Percentiles rank a stretch among this genome's conserved stretches.
Conservation (phyloP, 2,888 invertebrate genomes). For the Philhelius pedissequus region DNA sequence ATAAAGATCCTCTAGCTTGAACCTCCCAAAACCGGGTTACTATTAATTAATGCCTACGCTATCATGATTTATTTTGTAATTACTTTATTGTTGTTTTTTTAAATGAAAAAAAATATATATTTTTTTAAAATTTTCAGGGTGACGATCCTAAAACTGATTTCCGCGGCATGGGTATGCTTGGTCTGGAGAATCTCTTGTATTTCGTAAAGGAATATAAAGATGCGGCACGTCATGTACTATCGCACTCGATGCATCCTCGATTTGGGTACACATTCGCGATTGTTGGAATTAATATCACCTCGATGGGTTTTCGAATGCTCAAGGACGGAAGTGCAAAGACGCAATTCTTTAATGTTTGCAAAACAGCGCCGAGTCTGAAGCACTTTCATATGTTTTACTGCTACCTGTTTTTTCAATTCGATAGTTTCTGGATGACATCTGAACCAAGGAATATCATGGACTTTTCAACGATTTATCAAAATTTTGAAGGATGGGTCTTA, state of each 20-base stretch:
- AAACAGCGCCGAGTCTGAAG: conserved; percentile 83
- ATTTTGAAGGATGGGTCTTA: conserved; percentile 88
- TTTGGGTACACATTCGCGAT: conserved; percentile 95
- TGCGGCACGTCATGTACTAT: conserved; percentile 89
- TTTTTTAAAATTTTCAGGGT: conserved; percentile 81
- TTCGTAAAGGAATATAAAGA: conserved; percentile 90
- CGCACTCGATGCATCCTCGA: conserved; percentile 92
- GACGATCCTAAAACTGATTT: conserved; percentile 99
- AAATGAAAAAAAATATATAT: not conserved
- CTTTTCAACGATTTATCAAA: conserved; percentile 91
- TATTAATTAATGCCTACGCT: too few species aligned
- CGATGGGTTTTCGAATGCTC: conserved; percentile 91
- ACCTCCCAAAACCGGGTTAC: too few species aligned
- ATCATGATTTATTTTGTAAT: not conserved
- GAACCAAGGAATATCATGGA: conserved; percentile 98
- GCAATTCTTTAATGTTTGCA: conserved; percentile 92
- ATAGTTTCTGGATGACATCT: conserved; percentile 94
- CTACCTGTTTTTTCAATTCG: conserved; percentile 95
- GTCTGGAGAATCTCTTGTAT: conserved; percentile 93
- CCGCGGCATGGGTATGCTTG: conserved; percentile 97
- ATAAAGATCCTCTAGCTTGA: too few species aligned
- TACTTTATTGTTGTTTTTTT: not conserved
- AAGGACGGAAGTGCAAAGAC: conserved; percentile 91
- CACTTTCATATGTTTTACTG: conserved; percentile 96
- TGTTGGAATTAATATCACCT: conserved; percentile 96